Percentiles rank a stretch among this genome's conserved stretches.
These are phyloP conservation scores for Pogonus chalceus DNA, from an alignment of 1,140 invertebrate species.

Conservation along the genomic window DNA sequence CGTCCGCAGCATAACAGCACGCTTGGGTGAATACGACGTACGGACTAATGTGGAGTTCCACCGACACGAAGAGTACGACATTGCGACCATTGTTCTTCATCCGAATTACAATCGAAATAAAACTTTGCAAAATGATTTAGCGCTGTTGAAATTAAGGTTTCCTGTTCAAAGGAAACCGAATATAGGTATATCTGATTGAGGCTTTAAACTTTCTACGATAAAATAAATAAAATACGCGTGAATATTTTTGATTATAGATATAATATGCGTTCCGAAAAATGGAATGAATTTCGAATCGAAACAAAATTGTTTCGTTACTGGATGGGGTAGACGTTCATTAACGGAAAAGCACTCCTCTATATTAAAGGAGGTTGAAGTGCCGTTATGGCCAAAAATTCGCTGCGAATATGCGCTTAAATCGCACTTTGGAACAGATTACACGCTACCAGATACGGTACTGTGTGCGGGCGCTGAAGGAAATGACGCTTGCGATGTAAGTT, in stretches of 20 bases:
- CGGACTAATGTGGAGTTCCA: not conserved
- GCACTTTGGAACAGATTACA: not conserved
- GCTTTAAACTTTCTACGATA: too few species aligned
- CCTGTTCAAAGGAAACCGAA: constrained; percentile 23
- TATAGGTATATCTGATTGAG: too few species aligned
- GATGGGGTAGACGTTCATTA: not conserved
- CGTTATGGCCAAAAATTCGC: constrained; percentile 3
- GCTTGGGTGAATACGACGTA: not conserved
- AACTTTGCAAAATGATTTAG: constrained; percentile 40
- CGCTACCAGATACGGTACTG: not conserved
- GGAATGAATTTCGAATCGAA: not conserved
- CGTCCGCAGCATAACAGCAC: not conserved
- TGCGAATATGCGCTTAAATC: constrained; percentile 1
- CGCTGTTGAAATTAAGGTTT: constrained; percentile 37
- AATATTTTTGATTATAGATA: too few species aligned
- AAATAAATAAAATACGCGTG: too few species aligned
- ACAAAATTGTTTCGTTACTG: not conserved
- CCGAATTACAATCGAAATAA: constrained; percentile 35
- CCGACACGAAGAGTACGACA: constrained; percentile 1
- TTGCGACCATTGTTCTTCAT: constrained; percentile 31
- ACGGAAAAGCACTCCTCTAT: not conserved
- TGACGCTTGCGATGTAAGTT: not conserved
- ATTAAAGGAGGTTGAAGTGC: not conserved
- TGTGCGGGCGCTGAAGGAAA: constrained; percentile 1
- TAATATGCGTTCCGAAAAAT: not conserved